Evolutionary conservation across 2,113 vertebrate genomes (phyloP).

Genomic region (Propithecus coquereli): DNA sequence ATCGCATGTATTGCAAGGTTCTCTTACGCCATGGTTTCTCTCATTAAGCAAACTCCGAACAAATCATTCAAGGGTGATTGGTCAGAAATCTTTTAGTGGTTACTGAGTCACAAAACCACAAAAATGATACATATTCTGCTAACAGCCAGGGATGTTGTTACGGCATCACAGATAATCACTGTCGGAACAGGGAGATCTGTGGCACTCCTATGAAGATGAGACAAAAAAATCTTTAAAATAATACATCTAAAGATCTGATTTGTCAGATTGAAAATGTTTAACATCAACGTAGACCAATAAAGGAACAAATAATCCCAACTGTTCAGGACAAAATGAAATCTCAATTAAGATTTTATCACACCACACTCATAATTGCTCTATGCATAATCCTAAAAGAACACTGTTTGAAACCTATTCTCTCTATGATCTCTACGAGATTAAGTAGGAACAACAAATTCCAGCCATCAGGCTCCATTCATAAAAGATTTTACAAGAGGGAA

Average conservation of each 20-base stretch:
- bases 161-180: slow-evolving; percentile 1
- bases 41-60: slow-evolving; percentile 66
- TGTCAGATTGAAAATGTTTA: slow-evolving; percentile 27
- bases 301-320: not conserved
- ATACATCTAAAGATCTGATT: slow-evolving; percentile 35
- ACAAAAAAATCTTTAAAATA: slow-evolving; percentile 46
- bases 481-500: slow-evolving; percentile 52
- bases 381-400: slow-evolving; percentile 9
- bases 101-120: slow-evolving; percentile 70
- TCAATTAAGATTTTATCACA: slow-evolving; percentile 37
- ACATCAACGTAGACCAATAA: not conserved
- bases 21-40: slow-evolving; percentile 12
- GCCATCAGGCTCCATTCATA: slow-evolving; percentile 55
- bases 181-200: not conserved
- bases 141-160: slow-evolving; percentile 36
- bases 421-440: not conserved
- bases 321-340: slow-evolving; percentile 58
- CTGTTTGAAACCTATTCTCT: slow-evolving; percentile 9
- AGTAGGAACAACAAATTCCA: slow-evolving; percentile 47
- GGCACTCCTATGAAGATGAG: not conserved
- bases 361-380: not conserved
- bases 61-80: slow-evolving; percentile 56
- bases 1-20: not conserved
- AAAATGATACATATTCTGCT: slow-evolving; percentile 53
- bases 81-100: slow-evolving; percentile 58